Conservation (phyloP, 2,797 vertebrate species). For the Mycteria americana region DNA sequence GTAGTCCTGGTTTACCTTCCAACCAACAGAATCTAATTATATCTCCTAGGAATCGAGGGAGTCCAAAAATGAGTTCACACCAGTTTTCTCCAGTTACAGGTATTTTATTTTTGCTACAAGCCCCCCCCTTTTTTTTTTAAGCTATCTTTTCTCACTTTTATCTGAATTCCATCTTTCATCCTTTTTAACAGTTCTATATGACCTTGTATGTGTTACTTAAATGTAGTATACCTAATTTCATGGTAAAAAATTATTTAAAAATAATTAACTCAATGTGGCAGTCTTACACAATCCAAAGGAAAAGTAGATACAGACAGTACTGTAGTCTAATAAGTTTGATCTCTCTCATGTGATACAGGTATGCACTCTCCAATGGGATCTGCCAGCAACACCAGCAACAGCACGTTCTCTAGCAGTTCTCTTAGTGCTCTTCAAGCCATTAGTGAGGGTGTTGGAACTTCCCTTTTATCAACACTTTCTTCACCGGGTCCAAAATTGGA, state of each 20-base stretch:
- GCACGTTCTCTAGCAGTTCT: slow-evolving; percentile 94
- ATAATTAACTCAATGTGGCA: background rate
- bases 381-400: slow-evolving; percentile 75
- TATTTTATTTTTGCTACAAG: slow-evolving; percentile 59
- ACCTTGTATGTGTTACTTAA: background rate
- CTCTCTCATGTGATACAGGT: slow-evolving; percentile 72
- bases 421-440: slow-evolving; percentile 97
- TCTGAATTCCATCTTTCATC: background rate
- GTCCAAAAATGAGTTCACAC: slow-evolving; percentile 91
- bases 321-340: background rate
- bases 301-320: background rate
- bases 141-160: background rate
- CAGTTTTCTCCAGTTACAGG: slow-evolving; percentile 94
- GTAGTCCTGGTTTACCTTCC: slow-evolving; percentile 86
- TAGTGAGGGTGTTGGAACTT: slow-evolving; percentile 95
- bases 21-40: slow-evolving; percentile 88
- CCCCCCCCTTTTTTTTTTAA: background rate
- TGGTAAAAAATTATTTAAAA: background rate
- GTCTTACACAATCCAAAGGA: background rate
- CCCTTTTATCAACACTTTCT: slow-evolving; percentile 88
- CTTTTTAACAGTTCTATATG: background rate
- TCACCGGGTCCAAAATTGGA: slow-evolving; percentile 91
- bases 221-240: background rate
- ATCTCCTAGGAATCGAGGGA: slow-evolving; percentile 91
- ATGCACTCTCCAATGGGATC: slow-evolving; percentile 93